Base-by-base conservation (phyloP, 1,140 invertebrate species). In the Drosophila neocordata region DNA sequence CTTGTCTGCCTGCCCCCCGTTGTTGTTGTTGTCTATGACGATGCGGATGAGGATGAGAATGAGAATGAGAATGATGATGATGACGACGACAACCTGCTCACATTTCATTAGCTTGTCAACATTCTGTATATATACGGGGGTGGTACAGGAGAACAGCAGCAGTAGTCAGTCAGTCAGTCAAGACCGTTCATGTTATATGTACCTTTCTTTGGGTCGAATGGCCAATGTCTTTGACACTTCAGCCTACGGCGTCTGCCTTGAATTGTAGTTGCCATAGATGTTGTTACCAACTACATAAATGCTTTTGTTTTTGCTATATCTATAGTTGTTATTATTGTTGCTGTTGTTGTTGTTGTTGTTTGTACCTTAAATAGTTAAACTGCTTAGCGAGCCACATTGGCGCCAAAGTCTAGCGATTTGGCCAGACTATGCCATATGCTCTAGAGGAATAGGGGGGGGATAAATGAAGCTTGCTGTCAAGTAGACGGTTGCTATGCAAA, bases 61-160 rank as follows among this genome's bases (percentile, higher is more conserved):
- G 41, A 15, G 7, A 8, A 44, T 44, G 41, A 44, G 7, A 13
- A 44, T 41, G 41, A 20, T 18, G 41, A 13, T 52, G 67, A 41
- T 34, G 24, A 58, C 38, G 62, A 64, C 34, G n/a, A 18, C 61
- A 57, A 66, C 57, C 73, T 75, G 79, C 83, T 87, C 83, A 83
- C 79, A 88, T 87, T 87, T 87, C 83, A 87, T 87, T 87, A 87
- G 83, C 83, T 79, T 87, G 83, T 87, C 83, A 87, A 83, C 83
- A 87, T 87, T 88, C 88, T 48, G 15, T 20, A 20, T 48, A 8
- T 20, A 20, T 48, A 8, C 12, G 12, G 4, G 37, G 37, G 37
- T 13, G 37, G 37, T 0, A 31, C 27, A 20, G 41, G 9, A 20
- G 9, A 24, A 4, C 8, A 11, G 41, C 15, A 20, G 41, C 15